These are phyloP conservation scores for Nansenia antarctica DNA, from an alignment of 2,113 vertebrate genomes.

Conservation along the genomic window DNA sequence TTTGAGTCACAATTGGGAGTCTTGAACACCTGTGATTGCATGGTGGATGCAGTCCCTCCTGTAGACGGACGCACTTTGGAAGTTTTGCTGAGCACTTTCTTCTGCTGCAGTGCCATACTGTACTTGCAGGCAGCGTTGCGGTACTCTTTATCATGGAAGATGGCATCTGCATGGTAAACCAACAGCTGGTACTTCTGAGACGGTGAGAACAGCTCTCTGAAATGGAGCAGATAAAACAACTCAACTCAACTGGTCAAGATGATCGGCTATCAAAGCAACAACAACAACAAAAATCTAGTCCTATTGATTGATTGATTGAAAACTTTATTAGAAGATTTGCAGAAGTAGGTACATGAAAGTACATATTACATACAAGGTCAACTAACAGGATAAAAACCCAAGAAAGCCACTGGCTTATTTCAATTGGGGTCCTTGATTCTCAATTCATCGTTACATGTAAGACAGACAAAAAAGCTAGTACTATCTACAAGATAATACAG, in stretches of 20 bases:
- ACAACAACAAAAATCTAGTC: no score
- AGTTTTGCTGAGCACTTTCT: conserved; percentile 96
- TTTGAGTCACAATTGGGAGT: neutral
- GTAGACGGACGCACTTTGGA: conserved; percentile 96
- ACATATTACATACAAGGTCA: no score
- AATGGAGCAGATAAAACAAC: neutral
- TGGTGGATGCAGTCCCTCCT: conserved; percentile 84
- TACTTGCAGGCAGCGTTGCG: conserved; percentile 98
- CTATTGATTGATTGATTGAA: no score
- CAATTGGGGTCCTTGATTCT: no score
- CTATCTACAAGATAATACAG: no score
- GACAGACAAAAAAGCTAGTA: no score
- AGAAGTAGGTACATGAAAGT: no score
- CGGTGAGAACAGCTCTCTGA: conserved; percentile 91
- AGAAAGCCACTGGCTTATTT: no score
- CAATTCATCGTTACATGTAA: no score
- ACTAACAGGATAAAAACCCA: no score
- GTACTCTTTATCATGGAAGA: conserved; percentile 98
- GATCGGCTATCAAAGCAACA: neutral
- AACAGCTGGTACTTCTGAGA: conserved; percentile 97
- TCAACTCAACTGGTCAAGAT: neutral
- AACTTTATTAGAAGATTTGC: no score
- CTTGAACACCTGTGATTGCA: conserved; percentile 86
- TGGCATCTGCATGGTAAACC: conserved; percentile 95
- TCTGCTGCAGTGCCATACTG: conserved; percentile 96